Evolutionary conservation across 2,888 invertebrate genomes (phyloP).

Genomic region (Shargacucullia verbasci): DNA sequence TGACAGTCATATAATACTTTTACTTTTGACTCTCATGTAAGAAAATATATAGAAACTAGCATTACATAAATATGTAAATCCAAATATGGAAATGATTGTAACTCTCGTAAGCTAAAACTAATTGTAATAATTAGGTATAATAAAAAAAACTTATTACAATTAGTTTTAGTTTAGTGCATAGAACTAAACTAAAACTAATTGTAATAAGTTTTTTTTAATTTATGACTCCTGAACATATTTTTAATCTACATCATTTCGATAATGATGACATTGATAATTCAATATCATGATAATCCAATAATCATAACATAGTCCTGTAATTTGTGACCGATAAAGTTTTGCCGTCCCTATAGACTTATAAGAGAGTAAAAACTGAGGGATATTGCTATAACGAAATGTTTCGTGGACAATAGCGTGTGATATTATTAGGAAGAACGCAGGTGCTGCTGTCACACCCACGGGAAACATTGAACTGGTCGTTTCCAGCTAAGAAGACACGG

Average conservation of each 20-base stretch:
- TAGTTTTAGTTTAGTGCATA: too few relatives aligned
- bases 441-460: conserved; percentile 41
- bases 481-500: conserved; percentile 24
- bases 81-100: conserved; percentile 7
- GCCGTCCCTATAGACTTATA: conserved; percentile 21
- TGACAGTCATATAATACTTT: conserved; percentile 19
- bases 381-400: conserved; percentile 42
- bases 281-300: too few relatives aligned
- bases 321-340: conserved; percentile 45
- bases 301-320: conserved; percentile 43
- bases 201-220: too few relatives aligned
- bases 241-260: too few relatives aligned
- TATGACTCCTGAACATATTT: too few relatives aligned
- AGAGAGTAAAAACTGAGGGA: too few relatives aligned
- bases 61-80: too few relatives aligned
- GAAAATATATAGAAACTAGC: conserved; percentile 5
- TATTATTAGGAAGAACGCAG: conserved; percentile 36
- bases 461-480: conserved; percentile 29
- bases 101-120: not conserved
- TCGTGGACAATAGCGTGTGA: conserved; percentile 10
- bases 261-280: too few relatives aligned
- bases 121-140: too few relatives aligned
- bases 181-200: too few relatives aligned
- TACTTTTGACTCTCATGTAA: conserved; percentile 14
- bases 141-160: too few relatives aligned